A percentile compares a stretch with the other conserved stretches of the same genome.
Conservation (phyloP, 2,888 invertebrate species). For the Oligia strigilis region DNA sequence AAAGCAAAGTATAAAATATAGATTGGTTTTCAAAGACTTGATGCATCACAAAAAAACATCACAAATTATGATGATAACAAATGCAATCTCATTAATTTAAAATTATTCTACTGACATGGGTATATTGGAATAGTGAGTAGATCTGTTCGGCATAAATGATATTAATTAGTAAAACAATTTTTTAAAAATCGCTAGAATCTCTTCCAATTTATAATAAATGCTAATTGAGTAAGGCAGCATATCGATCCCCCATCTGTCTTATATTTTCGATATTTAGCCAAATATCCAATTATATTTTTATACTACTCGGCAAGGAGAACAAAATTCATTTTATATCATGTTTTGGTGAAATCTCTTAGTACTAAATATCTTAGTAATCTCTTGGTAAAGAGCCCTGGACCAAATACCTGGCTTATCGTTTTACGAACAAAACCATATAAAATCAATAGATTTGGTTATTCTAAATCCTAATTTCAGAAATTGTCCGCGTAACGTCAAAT, state of each 20-base stretch:
- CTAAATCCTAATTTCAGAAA: background rate
- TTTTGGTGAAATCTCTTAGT: conserved; percentile 18
- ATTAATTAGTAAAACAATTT: background rate
- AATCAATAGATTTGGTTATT: background rate
- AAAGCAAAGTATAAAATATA: background rate
- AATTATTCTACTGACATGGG: background rate
- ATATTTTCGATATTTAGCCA: background rate
- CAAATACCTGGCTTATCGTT: background rate
- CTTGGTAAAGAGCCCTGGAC: background rate
- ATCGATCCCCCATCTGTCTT: conserved; percentile 1
- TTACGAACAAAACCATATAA: background rate
- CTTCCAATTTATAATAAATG: conserved; percentile 8
- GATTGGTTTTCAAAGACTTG: background rate
- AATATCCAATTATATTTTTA: conserved; percentile 28
- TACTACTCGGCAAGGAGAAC: conserved; percentile 12
- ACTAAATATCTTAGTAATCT: no score
- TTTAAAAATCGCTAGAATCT: background rate
- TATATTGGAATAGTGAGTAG: background rate
- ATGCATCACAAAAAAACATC: background rate
- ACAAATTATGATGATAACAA: no score
- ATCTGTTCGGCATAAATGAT: background rate
- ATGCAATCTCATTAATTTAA: background rate
- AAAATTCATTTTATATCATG: background rate
- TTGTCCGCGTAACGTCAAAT: background rate
- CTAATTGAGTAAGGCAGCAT: background rate